phyloP scores from a whole-genome alignment of 2,113 vertebrate species.

The Opisthocomus hoazin region DNA sequence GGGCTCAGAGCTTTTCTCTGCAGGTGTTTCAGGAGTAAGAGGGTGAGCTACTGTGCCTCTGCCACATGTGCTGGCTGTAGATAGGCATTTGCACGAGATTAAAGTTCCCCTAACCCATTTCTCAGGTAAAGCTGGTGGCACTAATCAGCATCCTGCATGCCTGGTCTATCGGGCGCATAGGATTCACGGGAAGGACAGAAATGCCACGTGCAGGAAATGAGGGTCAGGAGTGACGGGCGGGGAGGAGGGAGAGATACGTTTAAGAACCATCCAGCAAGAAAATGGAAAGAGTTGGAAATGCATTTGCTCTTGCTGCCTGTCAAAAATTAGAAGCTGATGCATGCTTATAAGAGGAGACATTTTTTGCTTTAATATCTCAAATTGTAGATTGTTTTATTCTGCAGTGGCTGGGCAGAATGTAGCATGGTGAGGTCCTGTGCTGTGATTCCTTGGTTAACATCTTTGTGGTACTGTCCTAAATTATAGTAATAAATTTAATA shows the following conservation, averaged over 20 bases:
- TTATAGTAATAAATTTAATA: not conserved
- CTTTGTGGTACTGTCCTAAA: not conserved
- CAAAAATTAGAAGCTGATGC: constrained; percentile 3
- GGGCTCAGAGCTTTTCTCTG: constrained; percentile 6
- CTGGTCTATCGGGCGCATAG: not conserved
- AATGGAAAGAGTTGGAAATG: not conserved
- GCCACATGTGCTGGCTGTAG: not conserved
- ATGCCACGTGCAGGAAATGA: not conserved
- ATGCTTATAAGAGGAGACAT: not conserved
- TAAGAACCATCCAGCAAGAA: not conserved
- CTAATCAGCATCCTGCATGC: constrained; percentile 1
- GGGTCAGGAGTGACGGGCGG: not conserved
- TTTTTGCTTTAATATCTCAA: not conserved
- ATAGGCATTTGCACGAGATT: not conserved
- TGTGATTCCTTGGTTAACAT: not conserved
- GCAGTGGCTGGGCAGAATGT: not conserved
- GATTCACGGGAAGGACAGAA: constrained; percentile 4
- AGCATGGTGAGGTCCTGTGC: not conserved
- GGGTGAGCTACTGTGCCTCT: not conserved
- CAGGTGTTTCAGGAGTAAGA: not conserved
- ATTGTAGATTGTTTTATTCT: not conserved
- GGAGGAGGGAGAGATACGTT: not conserved
- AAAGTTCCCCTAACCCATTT: no score
- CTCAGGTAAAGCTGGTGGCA: not conserved
- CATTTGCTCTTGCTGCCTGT: constrained; percentile 14